Evolutionary conservation across 2,888 invertebrate genomes (phyloP).

Genomic region (Antheraea yamamai): DNA sequence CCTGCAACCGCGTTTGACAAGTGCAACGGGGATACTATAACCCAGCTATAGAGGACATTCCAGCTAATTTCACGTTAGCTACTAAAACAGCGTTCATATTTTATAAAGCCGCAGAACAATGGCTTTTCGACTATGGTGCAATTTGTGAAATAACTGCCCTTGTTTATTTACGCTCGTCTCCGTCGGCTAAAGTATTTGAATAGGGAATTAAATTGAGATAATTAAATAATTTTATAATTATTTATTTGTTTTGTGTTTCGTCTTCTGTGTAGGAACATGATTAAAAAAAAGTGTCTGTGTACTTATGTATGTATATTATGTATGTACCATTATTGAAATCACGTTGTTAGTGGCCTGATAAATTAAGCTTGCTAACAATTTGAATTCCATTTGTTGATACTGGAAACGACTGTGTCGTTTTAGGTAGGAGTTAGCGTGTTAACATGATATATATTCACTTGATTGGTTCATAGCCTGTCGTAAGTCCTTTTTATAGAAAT

Average conservation of each 20-base stretch:
- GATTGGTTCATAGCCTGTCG: background rate
- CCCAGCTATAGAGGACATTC: slow-evolving; percentile 47
- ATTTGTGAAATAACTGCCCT: slow-evolving; percentile 25
- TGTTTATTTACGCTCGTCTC: background rate
- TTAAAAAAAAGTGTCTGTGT: no score
- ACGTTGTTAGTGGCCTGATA: background rate
- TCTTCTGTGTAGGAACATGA: no score
- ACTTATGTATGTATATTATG: no score
- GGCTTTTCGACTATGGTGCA: slow-evolving; percentile 29
- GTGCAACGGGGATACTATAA: slow-evolving; percentile 38
- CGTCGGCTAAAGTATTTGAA: background rate
- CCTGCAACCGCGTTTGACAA: slow-evolving; percentile 35
- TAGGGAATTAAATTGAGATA: background rate
- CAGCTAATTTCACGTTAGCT: slow-evolving; percentile 57
- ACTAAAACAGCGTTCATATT: slow-evolving; percentile 60
- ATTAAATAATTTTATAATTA: no score
- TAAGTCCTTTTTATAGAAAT: no score
- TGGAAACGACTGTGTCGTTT: background rate
- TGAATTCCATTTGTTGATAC: background rate
- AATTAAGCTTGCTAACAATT: background rate
- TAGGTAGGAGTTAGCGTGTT: background rate
- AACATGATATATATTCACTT: background rate
- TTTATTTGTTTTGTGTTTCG: no score
- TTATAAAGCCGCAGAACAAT: slow-evolving; percentile 46
- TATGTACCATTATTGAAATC: background rate